Evolutionary conservation across 1,140 invertebrate species (phyloP).

Genomic region (Drosophila mojavensis): DNA sequence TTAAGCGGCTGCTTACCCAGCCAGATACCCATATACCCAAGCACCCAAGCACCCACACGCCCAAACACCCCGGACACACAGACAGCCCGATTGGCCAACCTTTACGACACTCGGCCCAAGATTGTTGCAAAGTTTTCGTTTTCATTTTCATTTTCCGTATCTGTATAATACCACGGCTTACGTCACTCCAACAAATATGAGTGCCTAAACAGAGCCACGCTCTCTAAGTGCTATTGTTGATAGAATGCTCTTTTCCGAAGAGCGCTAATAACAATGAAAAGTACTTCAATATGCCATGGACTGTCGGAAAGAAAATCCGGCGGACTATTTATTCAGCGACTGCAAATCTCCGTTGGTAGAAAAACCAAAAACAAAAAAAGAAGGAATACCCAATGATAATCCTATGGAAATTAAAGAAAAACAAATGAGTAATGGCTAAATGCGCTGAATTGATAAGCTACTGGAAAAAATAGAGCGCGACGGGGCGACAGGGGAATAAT

Average conservation of each 20-base stretch:
- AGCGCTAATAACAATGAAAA: not conserved
- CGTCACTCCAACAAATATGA: conserved; percentile 5
- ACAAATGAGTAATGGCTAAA: conserved; percentile 52
- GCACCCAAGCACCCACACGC: not conserved
- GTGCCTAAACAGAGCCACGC: conserved; percentile 17
- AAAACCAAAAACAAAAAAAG: not conserved
- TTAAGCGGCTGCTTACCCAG: conserved; percentile 50
- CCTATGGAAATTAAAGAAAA: conserved; percentile 60
- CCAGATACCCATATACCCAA: not conserved
- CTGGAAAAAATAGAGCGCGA: conserved; percentile 20
- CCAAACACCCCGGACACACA: conserved; percentile 4
- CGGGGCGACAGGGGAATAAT: conserved; percentile 47
- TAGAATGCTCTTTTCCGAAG: not conserved
- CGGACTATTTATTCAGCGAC: conserved; percentile 25
- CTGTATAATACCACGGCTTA: conserved; percentile 1
- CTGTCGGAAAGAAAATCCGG: not conserved
- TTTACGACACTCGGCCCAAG: conserved; percentile 42
- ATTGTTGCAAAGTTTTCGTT: conserved; percentile 40
- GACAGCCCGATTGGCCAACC: conserved; percentile 28
- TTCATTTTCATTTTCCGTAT: not conserved
- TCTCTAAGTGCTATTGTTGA: not conserved
- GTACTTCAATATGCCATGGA: conserved; percentile 6
- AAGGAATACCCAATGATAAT: conserved; percentile 53
- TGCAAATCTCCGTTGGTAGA: conserved; percentile 13
- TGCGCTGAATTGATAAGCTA: conserved; percentile 19